A percentile compares a stretch with the other conserved stretches of the same genome.
These are phyloP conservation scores for Andrena chrysosceles DNA, from an alignment of 2,888 invertebrate genomes.

Conservation along the genomic window DNA sequence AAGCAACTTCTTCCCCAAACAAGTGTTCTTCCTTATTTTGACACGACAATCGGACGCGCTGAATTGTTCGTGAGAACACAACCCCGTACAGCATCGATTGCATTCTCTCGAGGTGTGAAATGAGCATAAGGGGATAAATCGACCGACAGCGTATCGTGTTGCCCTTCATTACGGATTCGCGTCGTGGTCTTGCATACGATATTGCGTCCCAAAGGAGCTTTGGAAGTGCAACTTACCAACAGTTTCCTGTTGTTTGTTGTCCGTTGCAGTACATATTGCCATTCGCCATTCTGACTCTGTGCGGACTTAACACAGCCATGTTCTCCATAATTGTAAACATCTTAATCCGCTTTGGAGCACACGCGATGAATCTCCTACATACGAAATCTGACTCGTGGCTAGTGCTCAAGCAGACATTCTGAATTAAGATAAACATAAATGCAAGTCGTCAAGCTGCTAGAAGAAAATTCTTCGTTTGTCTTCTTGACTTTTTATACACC, in stretches of 20 bases:
- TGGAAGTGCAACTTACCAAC: not conserved
- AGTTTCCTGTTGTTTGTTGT: constrained; percentile 15
- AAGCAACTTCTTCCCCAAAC: no score
- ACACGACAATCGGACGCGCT: no score
- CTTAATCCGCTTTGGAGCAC: constrained; percentile 3
- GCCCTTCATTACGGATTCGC: constrained; percentile 20
- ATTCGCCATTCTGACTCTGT: not conserved
- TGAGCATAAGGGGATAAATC: not conserved
- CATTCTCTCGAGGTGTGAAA: not conserved
- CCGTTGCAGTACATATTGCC: not conserved
- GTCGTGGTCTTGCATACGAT: not conserved
- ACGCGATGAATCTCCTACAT: not conserved
- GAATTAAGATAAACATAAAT: no score
- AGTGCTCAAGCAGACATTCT: not conserved
- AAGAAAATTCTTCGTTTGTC: no score
- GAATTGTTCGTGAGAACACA: not conserved
- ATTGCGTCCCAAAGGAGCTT: constrained; percentile 10
- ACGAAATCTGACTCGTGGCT: not conserved
- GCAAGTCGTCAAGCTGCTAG: no score
- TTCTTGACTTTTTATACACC: no score
- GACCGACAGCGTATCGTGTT: not conserved
- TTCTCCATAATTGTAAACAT: constrained; percentile 14
- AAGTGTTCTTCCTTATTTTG: no score
- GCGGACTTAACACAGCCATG: not conserved
- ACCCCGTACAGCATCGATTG: not conserved